A percentile compares a stretch with the other conserved stretches of the same genome.
Evolutionary conservation across 2,888 invertebrate genomes (phyloP).

Genomic region (Gymnoscelis rufifasciata): DNA sequence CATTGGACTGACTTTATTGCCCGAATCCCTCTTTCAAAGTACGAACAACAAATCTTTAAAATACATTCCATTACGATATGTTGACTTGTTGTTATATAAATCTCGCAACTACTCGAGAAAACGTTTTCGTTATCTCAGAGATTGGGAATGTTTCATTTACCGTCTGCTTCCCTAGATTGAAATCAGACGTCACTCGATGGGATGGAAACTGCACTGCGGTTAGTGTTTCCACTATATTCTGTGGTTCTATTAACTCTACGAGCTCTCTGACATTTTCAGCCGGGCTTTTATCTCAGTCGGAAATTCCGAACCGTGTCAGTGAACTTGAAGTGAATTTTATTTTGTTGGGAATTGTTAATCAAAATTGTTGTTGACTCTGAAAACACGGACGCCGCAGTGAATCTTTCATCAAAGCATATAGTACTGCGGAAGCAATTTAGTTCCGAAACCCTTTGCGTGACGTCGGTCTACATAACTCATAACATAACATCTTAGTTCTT

Average conservation of each 20-base stretch:
- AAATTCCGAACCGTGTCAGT: background rate
- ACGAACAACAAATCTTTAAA: slow-evolving; percentile 19
- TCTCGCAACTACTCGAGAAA: slow-evolving; percentile 7
- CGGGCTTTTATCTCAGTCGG: slow-evolving; percentile 6
- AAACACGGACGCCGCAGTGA: slow-evolving; percentile 31
- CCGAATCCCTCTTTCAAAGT: slow-evolving; percentile 18
- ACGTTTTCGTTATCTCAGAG: slow-evolving; percentile 6
- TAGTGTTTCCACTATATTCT: slow-evolving; percentile 6
- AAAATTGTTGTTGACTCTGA: slow-evolving; percentile 26
- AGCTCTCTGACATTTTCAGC: slow-evolving; percentile 8
- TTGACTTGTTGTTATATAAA: slow-evolving; percentile 16
- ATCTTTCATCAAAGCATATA: slow-evolving; percentile 42
- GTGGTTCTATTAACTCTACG: slow-evolving; percentile 10
- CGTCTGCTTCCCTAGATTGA: slow-evolving; percentile 6
- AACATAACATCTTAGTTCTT: slow-evolving; percentile 23
- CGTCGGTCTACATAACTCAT: slow-evolving; percentile 27
- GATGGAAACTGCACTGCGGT: slow-evolving; percentile 15
- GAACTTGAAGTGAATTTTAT: background rate
- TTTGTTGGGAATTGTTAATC: slow-evolving; percentile 7
- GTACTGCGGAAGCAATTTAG: slow-evolving; percentile 50
- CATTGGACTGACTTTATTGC: slow-evolving; percentile 16
- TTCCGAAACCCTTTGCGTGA: slow-evolving; percentile 46
- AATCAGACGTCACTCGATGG: slow-evolving; percentile 12
- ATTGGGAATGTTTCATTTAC: slow-evolving; percentile 13
- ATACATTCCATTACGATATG: slow-evolving; percentile 13